Evolutionary conservation across 2,888 invertebrate genomes (phyloP).

Genomic region (Leptopterna dolabrata): DNA sequence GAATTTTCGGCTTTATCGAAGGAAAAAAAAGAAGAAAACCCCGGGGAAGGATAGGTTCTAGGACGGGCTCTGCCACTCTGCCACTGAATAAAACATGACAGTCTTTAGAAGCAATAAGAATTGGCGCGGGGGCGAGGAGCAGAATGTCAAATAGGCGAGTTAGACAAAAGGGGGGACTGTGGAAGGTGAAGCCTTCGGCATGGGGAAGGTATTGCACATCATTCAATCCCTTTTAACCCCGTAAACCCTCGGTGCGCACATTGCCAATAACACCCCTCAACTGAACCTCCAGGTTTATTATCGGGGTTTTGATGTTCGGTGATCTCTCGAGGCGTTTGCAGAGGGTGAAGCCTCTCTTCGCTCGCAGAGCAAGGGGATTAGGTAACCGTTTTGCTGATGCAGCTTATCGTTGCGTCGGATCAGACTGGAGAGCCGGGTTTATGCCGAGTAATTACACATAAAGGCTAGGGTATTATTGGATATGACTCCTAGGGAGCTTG

Average conservation of each 20-base stretch:
- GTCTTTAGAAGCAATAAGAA: slow-evolving; percentile 61
- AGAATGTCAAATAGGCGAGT: slow-evolving; percentile 59
- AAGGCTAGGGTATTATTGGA: not conserved
- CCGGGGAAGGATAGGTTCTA: slow-evolving; percentile 16
- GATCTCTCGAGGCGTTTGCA: not conserved
- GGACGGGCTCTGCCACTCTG: slow-evolving; percentile 43
- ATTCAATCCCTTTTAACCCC: slow-evolving; percentile 38
- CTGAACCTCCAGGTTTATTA: slow-evolving; percentile 36
- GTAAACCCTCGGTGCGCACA: not conserved
- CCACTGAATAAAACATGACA: slow-evolving; percentile 60
- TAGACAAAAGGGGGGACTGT: slow-evolving; percentile 57
- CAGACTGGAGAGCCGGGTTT: not conserved
- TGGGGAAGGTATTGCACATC: slow-evolving; percentile 41
- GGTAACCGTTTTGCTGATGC: not conserved
- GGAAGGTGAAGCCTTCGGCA: not conserved
- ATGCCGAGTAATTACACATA: not conserved
- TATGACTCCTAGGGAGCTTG: not conserved
- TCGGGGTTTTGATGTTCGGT: slow-evolving; percentile 12
- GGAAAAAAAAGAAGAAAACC: slow-evolving; percentile 7
- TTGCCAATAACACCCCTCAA: slow-evolving; percentile 31
- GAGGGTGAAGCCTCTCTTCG: not conserved
- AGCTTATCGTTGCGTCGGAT: not conserved
- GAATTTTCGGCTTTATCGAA: slow-evolving; percentile 56
- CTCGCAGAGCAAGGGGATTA: not conserved
- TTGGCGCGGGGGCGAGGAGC: slow-evolving; percentile 47